Conservation (phyloP, 1,140 invertebrate genomes). For the Ditylenchus dipsaci region DNA sequence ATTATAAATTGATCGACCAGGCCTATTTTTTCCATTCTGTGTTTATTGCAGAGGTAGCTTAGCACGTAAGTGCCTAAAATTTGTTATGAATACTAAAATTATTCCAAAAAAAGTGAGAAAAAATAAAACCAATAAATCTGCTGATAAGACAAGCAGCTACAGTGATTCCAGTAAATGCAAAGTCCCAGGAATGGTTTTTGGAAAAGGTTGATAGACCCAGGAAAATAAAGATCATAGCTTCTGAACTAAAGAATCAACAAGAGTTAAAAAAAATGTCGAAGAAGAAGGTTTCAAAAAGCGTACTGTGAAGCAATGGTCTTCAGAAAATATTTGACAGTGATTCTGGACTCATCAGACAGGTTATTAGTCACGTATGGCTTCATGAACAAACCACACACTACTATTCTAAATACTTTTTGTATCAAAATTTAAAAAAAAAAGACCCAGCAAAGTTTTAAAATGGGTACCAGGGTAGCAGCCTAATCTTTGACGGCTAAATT, state of each 20-base stretch:
- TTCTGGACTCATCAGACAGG: constrained; percentile 93
- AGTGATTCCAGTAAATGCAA: constrained; percentile 83
- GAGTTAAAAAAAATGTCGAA: constrained; percentile 65
- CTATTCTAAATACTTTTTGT: constrained; percentile 75
- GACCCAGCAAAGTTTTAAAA: no score
- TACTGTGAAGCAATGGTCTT: constrained; percentile 35
- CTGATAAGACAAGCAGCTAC: constrained; percentile 64
- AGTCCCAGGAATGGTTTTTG: constrained; percentile 71
- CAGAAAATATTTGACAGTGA: constrained; percentile 92
- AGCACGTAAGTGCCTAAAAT: constrained; percentile 60
- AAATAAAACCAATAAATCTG: constrained; percentile 13
- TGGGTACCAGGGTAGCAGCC: no score
- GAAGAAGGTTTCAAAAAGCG: not conserved
- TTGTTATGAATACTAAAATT: constrained; percentile 56
- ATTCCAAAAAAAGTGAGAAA: constrained; percentile 1
- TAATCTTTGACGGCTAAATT: no score
- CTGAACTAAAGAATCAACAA: constrained; percentile 76
- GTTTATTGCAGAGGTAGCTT: constrained; percentile 39
- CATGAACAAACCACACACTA: constrained; percentile 96
- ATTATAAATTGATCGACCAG: constrained; percentile 61
- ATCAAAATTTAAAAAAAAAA: no score
- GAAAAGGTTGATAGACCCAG: constrained; percentile 84
- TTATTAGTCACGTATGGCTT: constrained; percentile 97
- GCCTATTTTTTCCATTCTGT: constrained; percentile 57
- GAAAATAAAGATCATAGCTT: constrained; percentile 99